Conservation (phyloP, 2,113 vertebrate genomes). For the Sturnus vulgaris region DNA sequence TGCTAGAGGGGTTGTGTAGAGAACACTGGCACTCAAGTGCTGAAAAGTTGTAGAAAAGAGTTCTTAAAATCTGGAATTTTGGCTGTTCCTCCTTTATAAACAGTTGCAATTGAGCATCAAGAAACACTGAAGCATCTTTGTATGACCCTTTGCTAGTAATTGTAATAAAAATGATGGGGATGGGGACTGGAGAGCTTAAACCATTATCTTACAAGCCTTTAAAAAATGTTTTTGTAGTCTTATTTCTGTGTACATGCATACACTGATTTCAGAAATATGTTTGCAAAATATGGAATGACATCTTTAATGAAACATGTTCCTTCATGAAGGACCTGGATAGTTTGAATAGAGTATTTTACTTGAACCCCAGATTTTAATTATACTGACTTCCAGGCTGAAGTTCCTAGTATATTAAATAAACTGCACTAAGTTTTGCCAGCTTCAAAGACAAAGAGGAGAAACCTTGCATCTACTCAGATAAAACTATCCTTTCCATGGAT, state of each 20-base stretch:
- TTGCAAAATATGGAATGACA: not conserved
- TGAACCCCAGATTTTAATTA: not conserved
- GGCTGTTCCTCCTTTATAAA: not conserved
- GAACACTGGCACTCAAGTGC: not conserved
- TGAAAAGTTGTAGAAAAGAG: not conserved
- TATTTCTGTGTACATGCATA: not conserved
- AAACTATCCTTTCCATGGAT: not conserved
- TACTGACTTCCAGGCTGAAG: not conserved
- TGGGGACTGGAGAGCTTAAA: not conserved
- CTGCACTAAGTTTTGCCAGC: not conserved
- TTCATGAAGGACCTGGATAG: not conserved
- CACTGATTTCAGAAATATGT: not conserved
- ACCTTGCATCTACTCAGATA: not conserved
- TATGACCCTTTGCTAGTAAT: not conserved
- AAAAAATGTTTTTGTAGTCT: not conserved
- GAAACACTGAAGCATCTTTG: not conserved
- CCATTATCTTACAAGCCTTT: not conserved
- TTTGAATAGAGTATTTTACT: not conserved
- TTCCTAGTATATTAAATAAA: not conserved
- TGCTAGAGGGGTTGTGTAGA: not conserved
- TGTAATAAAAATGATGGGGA: not conserved
- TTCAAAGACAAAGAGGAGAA: not conserved
- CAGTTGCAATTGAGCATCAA: not conserved
- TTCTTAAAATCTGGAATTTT: not conserved
- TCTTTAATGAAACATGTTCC: not conserved